Base-by-base conservation (phyloP, 2,888 invertebrate genomes). In the Drosophila diplacantha region DNA sequence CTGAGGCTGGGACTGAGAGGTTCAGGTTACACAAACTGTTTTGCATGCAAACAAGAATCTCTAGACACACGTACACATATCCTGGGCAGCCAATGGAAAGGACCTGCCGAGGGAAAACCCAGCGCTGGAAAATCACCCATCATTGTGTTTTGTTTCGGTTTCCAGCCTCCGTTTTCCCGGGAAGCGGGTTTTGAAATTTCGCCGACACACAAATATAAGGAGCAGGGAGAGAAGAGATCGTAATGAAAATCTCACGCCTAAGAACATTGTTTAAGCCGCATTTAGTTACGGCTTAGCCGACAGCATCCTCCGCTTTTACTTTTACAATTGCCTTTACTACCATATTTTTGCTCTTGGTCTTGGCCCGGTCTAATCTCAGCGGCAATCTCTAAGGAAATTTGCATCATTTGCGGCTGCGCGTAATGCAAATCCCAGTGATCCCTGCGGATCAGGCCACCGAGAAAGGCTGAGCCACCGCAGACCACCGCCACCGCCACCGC, bases 161-260 rank as follows among this genome's bases (percentile, higher is more conserved):
- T 35, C n/a, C 41, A 47, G 60, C 62, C 50, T 51, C 62, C 56
- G 58, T 70, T 53, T 77, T 77, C 59, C 44, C 43, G 52, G 18
- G 75, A 71, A 76, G 65, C 55, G 61, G 53, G 66, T 59, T 81
- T 77, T 81, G 77, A 79, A 79, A 72, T 75, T 75, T 71, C 55
- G 74, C 81, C 82, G 82, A 79, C 80, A 71, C 63, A 73, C 37
- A 34, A 37, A 46, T 32, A 50, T 32, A 47, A 20, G 31, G 24
- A 34, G 20, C 11, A 46, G 31, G 31, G 14, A 41, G 8, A 5
- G n/a, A n/a, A 35, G 31, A 31, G 37, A 49, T 51, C 53, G 37
- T 46, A 64, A 69, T 54, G 71, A 59, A 71, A 83, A 78, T 74
- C 83, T 78, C 83, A 83, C 79, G 83, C 83, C 83, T 79, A 83